These are phyloP conservation scores for Troides aeacus DNA, from an alignment of 2,888 invertebrate species.

Conservation along the genomic window DNA sequence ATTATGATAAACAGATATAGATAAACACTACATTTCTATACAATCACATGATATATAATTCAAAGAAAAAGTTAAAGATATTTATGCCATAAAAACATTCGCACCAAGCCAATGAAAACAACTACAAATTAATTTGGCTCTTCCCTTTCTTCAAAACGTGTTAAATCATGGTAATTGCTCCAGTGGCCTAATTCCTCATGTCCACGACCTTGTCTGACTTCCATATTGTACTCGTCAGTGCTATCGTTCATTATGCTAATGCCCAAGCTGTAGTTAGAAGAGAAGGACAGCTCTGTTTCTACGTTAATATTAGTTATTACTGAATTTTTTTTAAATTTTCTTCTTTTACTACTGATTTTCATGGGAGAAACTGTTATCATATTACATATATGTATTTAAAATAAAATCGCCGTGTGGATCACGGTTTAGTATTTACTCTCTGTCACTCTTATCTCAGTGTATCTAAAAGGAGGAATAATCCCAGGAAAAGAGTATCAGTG, in stretches of 20 bases:
- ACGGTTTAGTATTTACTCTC: too few relatives aligned
- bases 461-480: too few relatives aligned
- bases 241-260: conserved; percentile 37
- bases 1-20: neutral
- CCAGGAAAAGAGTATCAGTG: too few relatives aligned
- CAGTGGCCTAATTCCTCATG: conserved; percentile 45
- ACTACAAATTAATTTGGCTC: conserved; percentile 18
- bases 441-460: too few relatives aligned
- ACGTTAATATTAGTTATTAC: conserved; percentile 21
- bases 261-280: conserved; percentile 32
- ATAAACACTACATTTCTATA: neutral
- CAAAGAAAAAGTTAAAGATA: neutral
- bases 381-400: too few relatives aligned
- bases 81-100: neutral
- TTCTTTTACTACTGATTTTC: neutral
- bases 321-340: neutral
- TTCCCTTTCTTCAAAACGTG: conserved; percentile 20
- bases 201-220: conserved; percentile 43
- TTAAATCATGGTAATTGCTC: conserved; percentile 31
- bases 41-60: neutral
- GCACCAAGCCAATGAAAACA: conserved; percentile 12
- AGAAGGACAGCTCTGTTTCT: conserved; percentile 53
- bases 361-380: too few relatives aligned
- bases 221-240: conserved; percentile 40
- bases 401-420: too few relatives aligned